Base-by-base conservation (phyloP, 2,797 vertebrate genomes). In the Hybognathus amarus region DNA sequence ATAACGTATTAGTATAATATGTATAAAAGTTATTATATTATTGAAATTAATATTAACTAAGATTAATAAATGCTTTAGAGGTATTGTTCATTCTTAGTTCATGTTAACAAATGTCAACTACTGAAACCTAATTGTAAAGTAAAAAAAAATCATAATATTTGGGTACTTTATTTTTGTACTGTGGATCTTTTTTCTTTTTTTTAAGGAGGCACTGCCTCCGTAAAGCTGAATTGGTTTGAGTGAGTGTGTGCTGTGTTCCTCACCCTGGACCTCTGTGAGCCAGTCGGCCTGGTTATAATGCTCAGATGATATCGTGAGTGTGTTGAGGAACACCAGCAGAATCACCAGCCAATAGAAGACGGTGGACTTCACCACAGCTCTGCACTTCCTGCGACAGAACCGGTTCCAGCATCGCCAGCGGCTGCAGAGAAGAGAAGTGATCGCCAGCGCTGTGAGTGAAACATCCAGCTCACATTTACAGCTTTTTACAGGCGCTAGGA, bases 301-400 rank as follows among this genome's bases (percentile, higher is more conserved):
- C 90, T 99, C 98, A 0, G 98, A 98, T 83, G 97, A 97, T 86
- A 99, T 99, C 89, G 98, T 99, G 88, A 99, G 95, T 0, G 98
- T 99, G 93, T 99, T 99, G 90, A 99, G 97, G 93, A 99, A 99
- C 90, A 99, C 98, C 93, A 99, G 92, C 90, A 99, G 91, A 89
- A 99, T 99, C 85, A 99, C 98, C 88, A 99, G 95, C 98, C 98
- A 99, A 89, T 99, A 99, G 93, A 99, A 99, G 0, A 96, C 93
- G 89, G 97, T 97, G 0, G 98, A 99, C 91, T 99, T 99, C 90
- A 99, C 98, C 0, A 97, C 97, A 68, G 95, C 96, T 66, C 98
- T 94, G 86, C 98, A 98, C 91, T 96, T 97, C 87, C 98, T 96
- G 85, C 98, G 96, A 86, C 93, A 98, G 90, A 97, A 97, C 69